Base-by-base conservation (phyloP, 2,113 vertebrate genomes). In the Phalacrocorax carbo region DNA sequence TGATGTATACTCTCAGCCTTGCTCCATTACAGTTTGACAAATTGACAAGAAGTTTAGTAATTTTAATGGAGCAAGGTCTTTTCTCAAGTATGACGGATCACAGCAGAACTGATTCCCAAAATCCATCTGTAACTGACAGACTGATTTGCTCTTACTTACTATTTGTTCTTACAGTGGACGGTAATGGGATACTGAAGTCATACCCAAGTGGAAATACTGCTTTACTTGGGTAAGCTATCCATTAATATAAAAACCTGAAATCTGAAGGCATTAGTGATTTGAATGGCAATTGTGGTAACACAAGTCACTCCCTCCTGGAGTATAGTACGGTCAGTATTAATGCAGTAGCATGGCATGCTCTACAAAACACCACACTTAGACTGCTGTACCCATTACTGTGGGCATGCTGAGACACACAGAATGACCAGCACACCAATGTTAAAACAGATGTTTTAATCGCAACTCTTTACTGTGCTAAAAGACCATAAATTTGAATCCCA, bases 381-480 rank as follows among this genome's bases (percentile, higher is more conserved):
- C 23, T 62, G 46, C 69, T 79, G 11, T 42, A 69, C 5, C 73
- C 46, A 3, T 48, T 18, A 22, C 22, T 34, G 17, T 27, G 51
- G 51, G 13, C n/a, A 5, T 11, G 17, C 25, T 66, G 34, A 17
- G 26, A 46, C 25, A 32, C 30, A 30, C 7, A 68, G 49, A 44
- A 46, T 15, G 29, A 42, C 7, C 7, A 72, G 48, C 25, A 42
- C 6, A 30, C 3, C 15, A 58, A 8, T 0, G 9, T 14, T 48
- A 52, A 26, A 58, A 17, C 6, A 16, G 4, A 2, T 13, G 0
- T 2, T 10, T 38, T 58, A 36, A 18, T 13, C 25, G 2, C 58
- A 88, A 65, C 20, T 40, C 22, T 52, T 46, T 26, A 22, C 13
- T 48, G 26, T 26, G 25, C 38, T 44, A 7, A 81, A 15, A 65